Evolutionary conservation across 2,797 vertebrate species (phyloP).

Genomic region (Catamblyrhynchus diadema): DNA sequence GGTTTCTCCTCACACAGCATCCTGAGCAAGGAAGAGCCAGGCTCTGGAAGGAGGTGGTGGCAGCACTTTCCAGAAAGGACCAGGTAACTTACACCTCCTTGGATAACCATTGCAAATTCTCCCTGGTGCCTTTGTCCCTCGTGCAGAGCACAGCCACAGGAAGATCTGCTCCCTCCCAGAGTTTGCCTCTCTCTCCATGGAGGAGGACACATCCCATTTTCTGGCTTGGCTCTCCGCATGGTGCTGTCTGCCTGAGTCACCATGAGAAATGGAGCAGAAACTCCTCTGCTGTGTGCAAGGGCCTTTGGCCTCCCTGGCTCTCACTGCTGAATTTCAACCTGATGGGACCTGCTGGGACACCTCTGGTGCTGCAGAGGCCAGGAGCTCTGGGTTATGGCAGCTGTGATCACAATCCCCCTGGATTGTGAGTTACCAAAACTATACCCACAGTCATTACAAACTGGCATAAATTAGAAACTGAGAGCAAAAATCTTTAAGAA

Average conservation of each 20-base stretch:
- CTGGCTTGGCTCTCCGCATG: not conserved
- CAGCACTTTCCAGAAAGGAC: not conserved
- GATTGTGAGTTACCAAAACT: not conserved
- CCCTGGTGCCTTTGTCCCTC: rapidly evolving
- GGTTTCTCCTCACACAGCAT: not conserved
- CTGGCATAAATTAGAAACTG: not conserved
- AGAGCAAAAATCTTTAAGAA: not conserved
- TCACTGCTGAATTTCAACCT: not conserved
- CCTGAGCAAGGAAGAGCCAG: not conserved
- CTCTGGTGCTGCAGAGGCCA: not conserved
- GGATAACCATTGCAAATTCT: not conserved
- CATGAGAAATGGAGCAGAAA: not conserved
- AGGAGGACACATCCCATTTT: not conserved
- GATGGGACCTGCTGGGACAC: not conserved
- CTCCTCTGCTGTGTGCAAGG: not conserved
- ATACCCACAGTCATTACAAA: not conserved
- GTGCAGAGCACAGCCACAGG: not conserved
- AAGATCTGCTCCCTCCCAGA: not conserved
- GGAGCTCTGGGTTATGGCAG: not conserved
- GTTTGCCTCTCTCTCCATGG: rapidly evolving
- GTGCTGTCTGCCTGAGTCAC: not conserved
- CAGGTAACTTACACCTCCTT: not conserved
- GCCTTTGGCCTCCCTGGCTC: not conserved
- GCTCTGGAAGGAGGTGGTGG: not conserved
- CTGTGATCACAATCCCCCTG: not conserved